Evolutionary conservation across 53 echinoderm and acorn worm genomes (phyloP).

Genomic region (Echinarachnius parma): DNA sequence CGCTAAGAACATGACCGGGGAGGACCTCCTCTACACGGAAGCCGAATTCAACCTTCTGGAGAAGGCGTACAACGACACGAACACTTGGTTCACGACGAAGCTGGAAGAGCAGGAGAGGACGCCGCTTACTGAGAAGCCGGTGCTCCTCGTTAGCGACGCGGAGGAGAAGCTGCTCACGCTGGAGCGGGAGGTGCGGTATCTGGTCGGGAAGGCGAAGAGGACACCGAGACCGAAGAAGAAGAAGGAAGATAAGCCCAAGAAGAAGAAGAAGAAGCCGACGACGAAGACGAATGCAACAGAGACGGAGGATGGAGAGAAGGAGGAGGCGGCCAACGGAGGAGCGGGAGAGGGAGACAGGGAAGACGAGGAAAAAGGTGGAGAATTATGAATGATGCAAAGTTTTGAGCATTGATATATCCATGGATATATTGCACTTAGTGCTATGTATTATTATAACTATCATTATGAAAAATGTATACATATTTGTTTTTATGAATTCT

Average conservation of each 20-base stretch:
- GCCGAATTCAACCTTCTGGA: conserved; percentile 67
- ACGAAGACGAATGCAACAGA: conserved; percentile 61
- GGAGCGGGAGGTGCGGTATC: conserved; percentile 85
- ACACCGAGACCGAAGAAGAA: conserved; percentile 66
- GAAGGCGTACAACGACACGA: conserved; percentile 71
- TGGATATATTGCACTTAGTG: too few species aligned
- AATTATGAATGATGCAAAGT: too few species aligned
- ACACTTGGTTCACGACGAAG: conserved; percentile 68
- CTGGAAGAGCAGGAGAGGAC: conserved; percentile 59
- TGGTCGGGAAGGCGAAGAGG: conserved; percentile 80
- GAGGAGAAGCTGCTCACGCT: conserved; percentile 59
- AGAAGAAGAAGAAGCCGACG: conserved; percentile 48
- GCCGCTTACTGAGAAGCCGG: conserved; percentile 75
- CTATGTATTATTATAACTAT: too few species aligned
- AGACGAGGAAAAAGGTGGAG: conserved; percentile 24
- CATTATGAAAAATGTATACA: too few species aligned
- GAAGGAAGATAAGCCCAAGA: conserved; percentile 31
- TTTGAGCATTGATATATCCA: too few species aligned
- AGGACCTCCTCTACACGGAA: conserved; percentile 67
- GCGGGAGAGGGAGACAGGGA: conserved; percentile 21
- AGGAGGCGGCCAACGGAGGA: not conserved
- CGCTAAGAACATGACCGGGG: conserved; percentile 66
- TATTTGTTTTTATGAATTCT: too few species aligned
- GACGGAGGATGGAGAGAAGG: conserved; percentile 34
- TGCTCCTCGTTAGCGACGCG: conserved; percentile 59